Evolutionary conservation across 2,113 vertebrate species (phyloP).

Genomic region (Ellobius talpinus): DNA sequence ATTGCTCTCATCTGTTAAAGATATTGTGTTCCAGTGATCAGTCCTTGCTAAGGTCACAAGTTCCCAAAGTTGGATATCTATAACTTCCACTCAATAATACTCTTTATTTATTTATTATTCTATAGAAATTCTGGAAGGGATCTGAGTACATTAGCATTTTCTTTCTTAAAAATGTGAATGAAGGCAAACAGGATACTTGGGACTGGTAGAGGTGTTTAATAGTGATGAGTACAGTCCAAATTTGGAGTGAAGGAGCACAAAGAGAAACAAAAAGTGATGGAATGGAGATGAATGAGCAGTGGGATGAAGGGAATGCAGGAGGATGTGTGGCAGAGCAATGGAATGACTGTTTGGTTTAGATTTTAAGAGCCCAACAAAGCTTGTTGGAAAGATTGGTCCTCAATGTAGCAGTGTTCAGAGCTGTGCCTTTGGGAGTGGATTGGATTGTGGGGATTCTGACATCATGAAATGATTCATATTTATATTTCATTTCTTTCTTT

Average conservation of each 20-base stretch:
- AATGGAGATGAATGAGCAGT: neutral
- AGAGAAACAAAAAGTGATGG: neutral
- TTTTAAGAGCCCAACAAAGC: neutral
- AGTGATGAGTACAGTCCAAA: neutral
- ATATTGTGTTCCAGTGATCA: slow-evolving; percentile 32
- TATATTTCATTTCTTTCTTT: neutral
- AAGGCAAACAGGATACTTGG: neutral
- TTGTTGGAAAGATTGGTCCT: neutral
- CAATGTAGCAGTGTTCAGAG: neutral
- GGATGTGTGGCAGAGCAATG: neutral
- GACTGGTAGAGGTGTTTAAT: neutral
- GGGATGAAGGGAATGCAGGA: neutral
- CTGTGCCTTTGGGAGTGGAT: neutral
- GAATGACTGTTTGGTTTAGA: neutral
- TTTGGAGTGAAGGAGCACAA: neutral
- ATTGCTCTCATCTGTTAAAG: slow-evolving; percentile 6
- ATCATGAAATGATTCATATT: neutral
- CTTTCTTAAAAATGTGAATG: neutral
- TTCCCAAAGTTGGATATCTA: slow-evolving; percentile 42
- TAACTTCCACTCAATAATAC: slow-evolving; percentile 20
- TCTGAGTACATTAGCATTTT: neutral
- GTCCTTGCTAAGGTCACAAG: slow-evolving; percentile 19
- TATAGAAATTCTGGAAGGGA: slow-evolving; percentile 30
- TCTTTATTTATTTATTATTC: slow-evolving; percentile 6
- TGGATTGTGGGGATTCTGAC: neutral